Conservation (phyloP, 2,888 invertebrate species). For the Melinaea marsaeus region DNA sequence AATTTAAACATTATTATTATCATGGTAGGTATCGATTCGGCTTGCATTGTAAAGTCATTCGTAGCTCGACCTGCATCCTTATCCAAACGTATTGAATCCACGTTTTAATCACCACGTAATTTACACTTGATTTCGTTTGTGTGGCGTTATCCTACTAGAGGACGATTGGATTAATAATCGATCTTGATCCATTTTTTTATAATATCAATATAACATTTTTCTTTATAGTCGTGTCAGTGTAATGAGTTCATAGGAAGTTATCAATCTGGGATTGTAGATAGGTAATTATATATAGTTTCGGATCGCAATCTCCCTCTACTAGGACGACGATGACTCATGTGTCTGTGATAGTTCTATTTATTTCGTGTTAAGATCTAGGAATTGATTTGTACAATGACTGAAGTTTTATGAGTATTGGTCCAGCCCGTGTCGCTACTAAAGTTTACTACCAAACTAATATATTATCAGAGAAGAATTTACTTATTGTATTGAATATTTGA, state of each 20-base stretch:
- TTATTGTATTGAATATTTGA: no score
- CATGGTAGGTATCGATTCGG: not conserved
- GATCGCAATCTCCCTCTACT: not conserved
- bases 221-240: no score
- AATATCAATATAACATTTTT: not conserved
- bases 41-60: slow-evolving; percentile 32
- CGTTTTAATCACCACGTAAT: slow-evolving; percentile 45
- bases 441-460: no score
- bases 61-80: slow-evolving; percentile 38
- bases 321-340: slow-evolving; percentile 53
- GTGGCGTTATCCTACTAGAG: slow-evolving; percentile 25
- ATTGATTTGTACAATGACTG: slow-evolving; percentile 53
- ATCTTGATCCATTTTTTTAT: not conserved
- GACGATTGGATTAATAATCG: not conserved
- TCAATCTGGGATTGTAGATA: no score
- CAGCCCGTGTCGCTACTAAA: not conserved
- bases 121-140: slow-evolving; percentile 59
- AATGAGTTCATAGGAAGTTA: no score
- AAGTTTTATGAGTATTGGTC: slow-evolving; percentile 43
- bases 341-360: slow-evolving; percentile 75
- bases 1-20: not conserved
- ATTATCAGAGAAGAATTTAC: no score
- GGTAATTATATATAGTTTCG: no score
- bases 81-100: slow-evolving; percentile 57
- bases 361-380: slow-evolving; percentile 49